Conservation (phyloP, 2,113 vertebrate species). For the Deroptyus accipitrinus region DNA sequence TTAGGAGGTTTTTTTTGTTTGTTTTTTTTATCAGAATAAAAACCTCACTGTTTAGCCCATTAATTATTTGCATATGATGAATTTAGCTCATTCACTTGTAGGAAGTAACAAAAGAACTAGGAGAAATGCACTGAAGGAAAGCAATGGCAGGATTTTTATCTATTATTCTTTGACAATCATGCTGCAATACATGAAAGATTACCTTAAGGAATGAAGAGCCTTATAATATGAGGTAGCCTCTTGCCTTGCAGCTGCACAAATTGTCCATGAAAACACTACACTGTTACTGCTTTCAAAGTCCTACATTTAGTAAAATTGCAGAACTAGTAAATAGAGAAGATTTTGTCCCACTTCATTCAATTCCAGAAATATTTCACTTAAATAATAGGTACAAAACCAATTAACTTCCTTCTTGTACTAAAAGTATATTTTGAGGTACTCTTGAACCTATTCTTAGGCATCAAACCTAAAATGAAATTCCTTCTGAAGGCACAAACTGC, state of each 20-base stretch:
- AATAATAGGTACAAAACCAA: not conserved
- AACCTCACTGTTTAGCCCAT: not conserved
- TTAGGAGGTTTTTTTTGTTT: not conserved
- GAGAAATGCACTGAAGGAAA: not conserved
- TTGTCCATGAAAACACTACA: not conserved
- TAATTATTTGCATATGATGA: not conserved
- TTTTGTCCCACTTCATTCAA: not conserved
- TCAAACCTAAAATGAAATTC: not conserved
- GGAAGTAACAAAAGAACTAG: not conserved
- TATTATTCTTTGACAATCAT: not conserved
- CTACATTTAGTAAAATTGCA: not conserved
- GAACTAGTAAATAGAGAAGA: not conserved
- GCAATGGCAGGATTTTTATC: not conserved
- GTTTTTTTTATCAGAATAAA: not conserved
- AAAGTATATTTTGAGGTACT: not conserved
- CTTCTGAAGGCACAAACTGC: not conserved
- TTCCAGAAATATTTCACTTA: not conserved
- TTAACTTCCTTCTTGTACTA: not conserved
- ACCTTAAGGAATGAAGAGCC: not conserved
- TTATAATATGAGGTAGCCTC: not conserved
- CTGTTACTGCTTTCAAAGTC: not conserved
- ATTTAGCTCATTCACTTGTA: not conserved
- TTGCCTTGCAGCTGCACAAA: not conserved
- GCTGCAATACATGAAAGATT: not conserved
- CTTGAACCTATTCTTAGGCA: not conserved